These are phyloP conservation scores for Amblyornis subalaris DNA, from an alignment of 2,113 vertebrate species.

Conservation along the genomic window DNA sequence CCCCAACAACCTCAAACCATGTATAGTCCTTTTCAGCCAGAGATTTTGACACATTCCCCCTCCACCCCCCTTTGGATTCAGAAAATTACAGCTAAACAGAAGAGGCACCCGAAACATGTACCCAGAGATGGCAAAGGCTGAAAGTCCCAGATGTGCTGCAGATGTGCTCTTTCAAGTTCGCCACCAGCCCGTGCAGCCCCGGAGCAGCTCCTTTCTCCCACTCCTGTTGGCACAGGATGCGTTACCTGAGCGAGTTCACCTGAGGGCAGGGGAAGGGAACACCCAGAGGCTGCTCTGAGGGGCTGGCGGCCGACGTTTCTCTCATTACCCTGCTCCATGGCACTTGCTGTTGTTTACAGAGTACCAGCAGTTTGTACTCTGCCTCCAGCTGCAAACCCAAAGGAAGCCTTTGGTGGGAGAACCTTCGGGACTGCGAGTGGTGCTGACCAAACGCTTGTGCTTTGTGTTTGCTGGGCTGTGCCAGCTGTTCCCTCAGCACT, in stretches of 20 bases:
- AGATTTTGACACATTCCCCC: accelerated
- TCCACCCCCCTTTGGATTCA: too few species aligned
- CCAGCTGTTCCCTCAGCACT: accelerated
- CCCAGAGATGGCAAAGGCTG: not conserved
- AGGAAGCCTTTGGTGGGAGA: too few species aligned
- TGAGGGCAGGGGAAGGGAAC: not conserved
- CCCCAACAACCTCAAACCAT: not conserved
- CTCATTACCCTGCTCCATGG: accelerated
- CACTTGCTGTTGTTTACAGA: too few species aligned
- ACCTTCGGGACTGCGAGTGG: too few species aligned
- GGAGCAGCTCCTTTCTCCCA: not conserved
- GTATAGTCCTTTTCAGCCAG: not conserved
- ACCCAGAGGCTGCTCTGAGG: not conserved
- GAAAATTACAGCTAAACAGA: not conserved
- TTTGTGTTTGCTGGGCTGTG: not conserved
- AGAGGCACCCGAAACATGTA: accelerated
- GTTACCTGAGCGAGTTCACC: not conserved
- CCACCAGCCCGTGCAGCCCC: not conserved
- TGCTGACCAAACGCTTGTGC: accelerated
- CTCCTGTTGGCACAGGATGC: accelerated
- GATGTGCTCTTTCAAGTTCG: too few species aligned
- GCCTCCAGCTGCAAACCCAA: not conserved
- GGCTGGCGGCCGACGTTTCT: accelerated
- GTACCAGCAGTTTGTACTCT: accelerated
- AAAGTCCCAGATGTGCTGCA: too few species aligned